Evolutionary conservation across 2,113 vertebrate genomes (phyloP).

Genomic region (Bubalus kerabau): DNA sequence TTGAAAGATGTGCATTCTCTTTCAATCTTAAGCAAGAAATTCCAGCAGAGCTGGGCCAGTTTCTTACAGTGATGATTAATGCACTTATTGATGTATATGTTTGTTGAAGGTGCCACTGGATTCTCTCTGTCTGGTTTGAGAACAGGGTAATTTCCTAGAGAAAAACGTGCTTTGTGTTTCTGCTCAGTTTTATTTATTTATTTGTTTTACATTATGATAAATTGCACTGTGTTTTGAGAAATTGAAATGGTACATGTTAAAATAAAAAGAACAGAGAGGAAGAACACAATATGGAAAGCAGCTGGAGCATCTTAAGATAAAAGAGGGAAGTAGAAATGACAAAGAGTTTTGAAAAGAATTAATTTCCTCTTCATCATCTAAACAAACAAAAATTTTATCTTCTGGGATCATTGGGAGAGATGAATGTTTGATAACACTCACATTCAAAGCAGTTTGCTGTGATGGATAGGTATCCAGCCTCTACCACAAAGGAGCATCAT

Average conservation of each 20-base stretch:
- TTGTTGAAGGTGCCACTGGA: not conserved
- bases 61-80: not conserved
- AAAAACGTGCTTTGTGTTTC: slow-evolving; percentile 7
- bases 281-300: not conserved
- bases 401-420: not conserved
- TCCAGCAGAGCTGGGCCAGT: not conserved
- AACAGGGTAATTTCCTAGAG: not conserved
- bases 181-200: not conserved
- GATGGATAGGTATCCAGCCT: not conserved
- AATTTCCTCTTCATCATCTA: slow-evolving; percentile 17
- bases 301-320: slow-evolving; percentile 26
- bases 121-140: not conserved
- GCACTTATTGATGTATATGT: not conserved
- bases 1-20: not conserved
- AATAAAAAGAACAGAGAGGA: not conserved
- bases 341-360: slow-evolving; percentile 9
- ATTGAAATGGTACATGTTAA: not conserved
- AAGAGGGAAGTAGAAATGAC: not conserved
- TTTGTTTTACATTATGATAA: slow-evolving; percentile 30
- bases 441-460: not conserved
- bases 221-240: slow-evolving; percentile 13
- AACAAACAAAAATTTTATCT: slow-evolving; percentile 11
- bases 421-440: not conserved
- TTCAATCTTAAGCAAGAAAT: not conserved
- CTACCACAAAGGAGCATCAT: not conserved